Conservation (phyloP, 1,140 invertebrate species). For the Trichogramma pretiosum region DNA sequence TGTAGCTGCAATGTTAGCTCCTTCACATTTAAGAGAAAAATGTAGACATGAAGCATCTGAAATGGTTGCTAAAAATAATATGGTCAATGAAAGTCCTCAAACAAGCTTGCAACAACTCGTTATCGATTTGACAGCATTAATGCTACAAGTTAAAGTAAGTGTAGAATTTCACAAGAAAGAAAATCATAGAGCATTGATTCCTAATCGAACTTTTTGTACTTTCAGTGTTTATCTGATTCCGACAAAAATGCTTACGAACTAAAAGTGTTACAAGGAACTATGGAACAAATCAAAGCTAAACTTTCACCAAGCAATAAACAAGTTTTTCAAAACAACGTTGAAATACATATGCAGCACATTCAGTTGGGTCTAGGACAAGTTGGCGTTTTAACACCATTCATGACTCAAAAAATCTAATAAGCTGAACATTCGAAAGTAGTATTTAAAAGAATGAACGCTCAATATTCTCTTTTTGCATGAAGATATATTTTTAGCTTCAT, state of each 20-base stretch:
- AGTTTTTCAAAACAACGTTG: conserved; percentile 82
- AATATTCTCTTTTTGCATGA: too few relatives aligned
- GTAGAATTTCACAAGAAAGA: conserved; percentile 6
- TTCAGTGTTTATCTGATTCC: conserved; percentile 74
- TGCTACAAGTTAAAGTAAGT: conserved; percentile 81
- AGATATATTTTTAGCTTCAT: too few relatives aligned
- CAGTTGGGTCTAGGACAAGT: conserved; percentile 69
- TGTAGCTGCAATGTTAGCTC: conserved; percentile 78
- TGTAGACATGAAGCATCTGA: conserved; percentile 75
- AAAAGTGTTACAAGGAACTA: conserved; percentile 84
- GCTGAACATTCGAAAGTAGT: too few relatives aligned
- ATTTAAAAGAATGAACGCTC: too few relatives aligned
- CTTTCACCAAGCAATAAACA: conserved; percentile 69
- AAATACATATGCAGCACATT: conserved; percentile 88
- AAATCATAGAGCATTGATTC: background rate
- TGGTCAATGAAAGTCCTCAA: conserved; percentile 46
- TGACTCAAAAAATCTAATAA: conserved; percentile 40
- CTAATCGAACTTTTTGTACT: conserved; percentile 20
- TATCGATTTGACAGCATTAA: conserved; percentile 78
- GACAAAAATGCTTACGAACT: conserved; percentile 86
- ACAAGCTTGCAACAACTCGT: conserved; percentile 70
- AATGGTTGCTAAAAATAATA: conserved; percentile 71
- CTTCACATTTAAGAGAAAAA: conserved; percentile 76
- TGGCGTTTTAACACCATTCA: conserved; percentile 39
- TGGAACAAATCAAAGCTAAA: conserved; percentile 78